phyloP scores from a whole-genome alignment of 2,888 invertebrate genomes.

The Nineta flava region DNA sequence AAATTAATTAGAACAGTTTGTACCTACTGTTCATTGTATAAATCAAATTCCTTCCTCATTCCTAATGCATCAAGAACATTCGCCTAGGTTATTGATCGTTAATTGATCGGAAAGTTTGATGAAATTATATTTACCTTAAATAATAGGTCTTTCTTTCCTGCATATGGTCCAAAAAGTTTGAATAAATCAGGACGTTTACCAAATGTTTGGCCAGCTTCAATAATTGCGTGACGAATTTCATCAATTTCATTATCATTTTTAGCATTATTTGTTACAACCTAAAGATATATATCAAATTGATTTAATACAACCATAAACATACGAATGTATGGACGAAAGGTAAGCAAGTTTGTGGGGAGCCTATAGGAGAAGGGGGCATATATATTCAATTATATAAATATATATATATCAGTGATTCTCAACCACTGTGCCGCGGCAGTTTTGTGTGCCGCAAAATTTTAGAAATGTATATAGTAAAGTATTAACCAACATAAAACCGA shows the following conservation, averaged over 20 bases:
- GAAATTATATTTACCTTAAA: conserved; percentile 28
- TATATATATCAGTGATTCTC: background rate
- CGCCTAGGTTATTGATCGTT: background rate
- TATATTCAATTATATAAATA: no score
- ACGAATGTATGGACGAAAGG: no score
- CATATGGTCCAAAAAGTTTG: conserved; percentile 46
- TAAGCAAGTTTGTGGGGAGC: no score
- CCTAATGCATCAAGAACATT: background rate
- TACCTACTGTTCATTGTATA: background rate
- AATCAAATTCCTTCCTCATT: background rate
- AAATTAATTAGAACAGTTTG: no score
- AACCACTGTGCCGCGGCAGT: no score
- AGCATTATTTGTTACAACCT: conserved; percentile 27
- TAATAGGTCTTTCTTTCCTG: conserved; percentile 31
- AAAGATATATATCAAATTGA: conserved; percentile 7
- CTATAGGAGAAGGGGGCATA: no score
- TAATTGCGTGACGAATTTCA: conserved; percentile 46
- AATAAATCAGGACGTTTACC: conserved; percentile 40
- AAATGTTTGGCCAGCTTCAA: conserved; percentile 39
- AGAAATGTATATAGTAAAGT: no score
- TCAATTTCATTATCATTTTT: conserved; percentile 24
- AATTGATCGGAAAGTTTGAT: background rate
- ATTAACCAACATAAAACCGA: no score
- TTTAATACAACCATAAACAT: no score
- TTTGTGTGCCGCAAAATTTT: no score